Base-by-base conservation (phyloP, 2,888 invertebrate genomes). In the Lasioglossum zephyrum region DNA sequence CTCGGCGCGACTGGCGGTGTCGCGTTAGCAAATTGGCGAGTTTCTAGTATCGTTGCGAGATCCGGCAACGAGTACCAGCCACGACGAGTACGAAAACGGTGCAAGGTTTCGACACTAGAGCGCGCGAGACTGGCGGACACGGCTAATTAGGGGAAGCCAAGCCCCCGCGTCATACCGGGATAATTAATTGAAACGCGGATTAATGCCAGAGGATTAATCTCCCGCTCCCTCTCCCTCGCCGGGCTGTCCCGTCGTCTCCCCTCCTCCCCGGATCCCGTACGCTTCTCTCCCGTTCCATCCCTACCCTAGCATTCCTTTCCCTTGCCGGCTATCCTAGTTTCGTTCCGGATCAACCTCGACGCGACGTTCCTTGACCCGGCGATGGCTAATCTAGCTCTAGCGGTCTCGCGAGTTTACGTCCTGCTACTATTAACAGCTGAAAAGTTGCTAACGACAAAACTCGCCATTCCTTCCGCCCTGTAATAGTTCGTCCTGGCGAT, bases 121-220 rank as follows among this genome's bases (percentile, higher is more conserved):
- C 90, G 91, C 90, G 89, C 91, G 89, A 87, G 81, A 79, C 81
- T 89, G 87, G 89, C 90, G 89, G 91, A 92, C 91, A 91, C 84
- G 91, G 89, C 93, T 93, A 94, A 94, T 94, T 94, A 93, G 92
- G 92, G 92, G 91, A 91, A 84, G 90, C 91, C 92, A 91, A 82
- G 91, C 91, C 92, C 90, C 87, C 90, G 85, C 91, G 92, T 91
- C 92, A 91, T 89, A 90, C 82, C 81, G 85, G 85, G 92, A 93
- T 93, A 93, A 94, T 94, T 94, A 94, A 94, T 94, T 93, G 92
- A 92, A 93, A 93, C 93, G 92, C 89, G 91, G 92, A 94, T 94
- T 94, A 93, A 94, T 94, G 91, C 84, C 85, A 41, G 44, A 78
- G 83, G 89, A 93, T 94, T 92, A 93, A 93, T 94, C 90, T 90